Percentiles rank a stretch among this genome's conserved stretches.
Conservation (phyloP, 2,113 vertebrate genomes). For the Entosphenus tridentatus region DNA sequence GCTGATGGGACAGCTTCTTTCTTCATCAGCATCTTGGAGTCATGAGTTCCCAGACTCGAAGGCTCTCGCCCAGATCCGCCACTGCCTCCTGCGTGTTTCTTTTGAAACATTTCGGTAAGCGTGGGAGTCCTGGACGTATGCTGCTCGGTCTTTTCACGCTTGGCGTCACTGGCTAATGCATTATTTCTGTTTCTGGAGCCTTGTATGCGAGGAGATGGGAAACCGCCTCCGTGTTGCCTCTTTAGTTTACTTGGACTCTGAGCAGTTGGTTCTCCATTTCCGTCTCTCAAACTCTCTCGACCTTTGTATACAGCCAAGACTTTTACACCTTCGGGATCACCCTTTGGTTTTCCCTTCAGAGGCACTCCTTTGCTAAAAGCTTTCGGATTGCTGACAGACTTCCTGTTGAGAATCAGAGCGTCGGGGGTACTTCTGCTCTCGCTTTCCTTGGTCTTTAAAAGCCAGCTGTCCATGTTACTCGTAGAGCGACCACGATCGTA, state of each 20-base stretch:
- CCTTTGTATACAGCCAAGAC: slow-evolving; percentile 7
- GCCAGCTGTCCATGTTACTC: neutral
- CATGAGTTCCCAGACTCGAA: neutral
- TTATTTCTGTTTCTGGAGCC: slow-evolving; percentile 11
- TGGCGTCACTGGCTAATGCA: too few relatives aligned
- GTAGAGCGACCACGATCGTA: neutral
- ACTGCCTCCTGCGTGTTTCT: too few relatives aligned
- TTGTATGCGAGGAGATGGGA: slow-evolving; percentile 15
- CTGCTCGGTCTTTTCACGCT: too few relatives aligned
- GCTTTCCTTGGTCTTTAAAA: neutral
- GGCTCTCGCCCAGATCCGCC: neutral
- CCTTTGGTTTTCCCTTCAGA: slow-evolving; percentile 15
- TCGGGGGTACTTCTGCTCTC: neutral
- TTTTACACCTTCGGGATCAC: slow-evolving; percentile 7
- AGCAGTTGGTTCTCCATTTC: slow-evolving; percentile 7
- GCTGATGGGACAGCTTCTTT: too few relatives aligned
- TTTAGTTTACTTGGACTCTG: slow-evolving; percentile 6
- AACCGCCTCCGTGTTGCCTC: slow-evolving; percentile 6
- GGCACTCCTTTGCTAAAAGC: slow-evolving; percentile 33
- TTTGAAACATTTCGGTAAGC: too few relatives aligned
- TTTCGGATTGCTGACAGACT: slow-evolving; percentile 25
- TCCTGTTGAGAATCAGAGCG: slow-evolving; percentile 13
- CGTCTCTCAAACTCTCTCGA: neutral
- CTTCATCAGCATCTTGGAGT: too few relatives aligned
- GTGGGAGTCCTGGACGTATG: too few relatives aligned